Evolutionary conservation across 1,140 invertebrate genomes (phyloP).

Genomic region (Prorops nasuta): DNA sequence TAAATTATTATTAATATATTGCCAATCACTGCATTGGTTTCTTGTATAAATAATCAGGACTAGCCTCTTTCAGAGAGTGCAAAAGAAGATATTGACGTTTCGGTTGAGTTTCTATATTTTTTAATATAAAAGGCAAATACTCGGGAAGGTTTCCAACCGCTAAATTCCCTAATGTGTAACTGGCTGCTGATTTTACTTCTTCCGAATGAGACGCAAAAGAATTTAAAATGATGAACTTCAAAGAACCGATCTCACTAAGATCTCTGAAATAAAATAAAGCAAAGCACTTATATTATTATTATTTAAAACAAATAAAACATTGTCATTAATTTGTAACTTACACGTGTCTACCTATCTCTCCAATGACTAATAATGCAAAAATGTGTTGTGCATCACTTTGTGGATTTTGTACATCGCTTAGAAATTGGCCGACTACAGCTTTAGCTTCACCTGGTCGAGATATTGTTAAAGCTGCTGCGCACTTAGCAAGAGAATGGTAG

Average conservation of each 20-base stretch:
- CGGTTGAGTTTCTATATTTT: constrained; percentile 90
- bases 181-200: constrained; percentile 93
- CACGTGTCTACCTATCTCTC: constrained; percentile 94
- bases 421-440: constrained; percentile 81
- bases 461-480: constrained; percentile 88
- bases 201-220: constrained; percentile 79
- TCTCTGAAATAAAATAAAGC: constrained; percentile 64
- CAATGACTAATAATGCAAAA: constrained; percentile 90
- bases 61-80: constrained; percentile 95
- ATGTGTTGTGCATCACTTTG: constrained; percentile 80
- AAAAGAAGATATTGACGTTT: constrained; percentile 93
- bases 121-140: constrained; percentile 92
- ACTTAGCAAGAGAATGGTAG: constrained; percentile 91
- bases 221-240: constrained; percentile 73
- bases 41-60: constrained; percentile 9
- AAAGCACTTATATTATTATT: background rate
- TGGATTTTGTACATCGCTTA: constrained; percentile 77
- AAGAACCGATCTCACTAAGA: constrained; percentile 72
- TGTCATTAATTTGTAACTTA: constrained; percentile 53
- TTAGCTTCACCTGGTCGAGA: constrained; percentile 71
- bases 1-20: background rate
- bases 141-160: constrained; percentile 91
- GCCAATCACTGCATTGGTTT: background rate
- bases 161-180: constrained; percentile 92
- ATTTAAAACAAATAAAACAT: background rate